A percentile compares a stretch with the other conserved stretches of the same genome.
Conservation (phyloP, 2,113 vertebrate species). For the Eonycteris spelaea region DNA sequence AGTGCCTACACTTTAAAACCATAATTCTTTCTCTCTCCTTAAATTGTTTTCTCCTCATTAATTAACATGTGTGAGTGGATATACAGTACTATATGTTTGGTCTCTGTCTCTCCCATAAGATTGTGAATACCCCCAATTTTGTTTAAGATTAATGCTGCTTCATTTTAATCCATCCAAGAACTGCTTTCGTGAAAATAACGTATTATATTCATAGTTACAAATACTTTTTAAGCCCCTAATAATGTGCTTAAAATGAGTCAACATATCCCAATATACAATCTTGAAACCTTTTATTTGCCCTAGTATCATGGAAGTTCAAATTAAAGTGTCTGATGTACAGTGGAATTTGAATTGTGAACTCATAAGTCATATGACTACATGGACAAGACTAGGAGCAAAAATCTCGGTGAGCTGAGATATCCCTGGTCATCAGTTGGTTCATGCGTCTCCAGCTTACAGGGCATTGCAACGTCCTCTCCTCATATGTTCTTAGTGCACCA, state of each 20-base stretch:
- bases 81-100: neutral
- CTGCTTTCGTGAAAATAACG: neutral
- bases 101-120: neutral
- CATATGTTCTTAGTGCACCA: neutral
- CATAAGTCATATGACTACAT: neutral
- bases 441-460: neutral
- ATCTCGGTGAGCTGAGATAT: neutral
- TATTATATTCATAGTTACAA: neutral
- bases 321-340: neutral
- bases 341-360: neutral
- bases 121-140: neutral
- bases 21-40: neutral
- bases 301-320: neutral
- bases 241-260: neutral
- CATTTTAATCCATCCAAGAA: neutral
- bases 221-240: neutral
- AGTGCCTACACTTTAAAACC: neutral
- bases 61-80: neutral
- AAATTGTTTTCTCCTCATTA: neutral
- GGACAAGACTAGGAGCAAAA: neutral
- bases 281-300: neutral
- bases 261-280: neutral
- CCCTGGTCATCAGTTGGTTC: neutral
- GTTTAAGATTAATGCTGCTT: neutral
- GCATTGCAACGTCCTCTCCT: neutral